Evolutionary conservation across 2,797 vertebrate species (phyloP).

Genomic region (Rhinatrema bivittatum): DNA sequence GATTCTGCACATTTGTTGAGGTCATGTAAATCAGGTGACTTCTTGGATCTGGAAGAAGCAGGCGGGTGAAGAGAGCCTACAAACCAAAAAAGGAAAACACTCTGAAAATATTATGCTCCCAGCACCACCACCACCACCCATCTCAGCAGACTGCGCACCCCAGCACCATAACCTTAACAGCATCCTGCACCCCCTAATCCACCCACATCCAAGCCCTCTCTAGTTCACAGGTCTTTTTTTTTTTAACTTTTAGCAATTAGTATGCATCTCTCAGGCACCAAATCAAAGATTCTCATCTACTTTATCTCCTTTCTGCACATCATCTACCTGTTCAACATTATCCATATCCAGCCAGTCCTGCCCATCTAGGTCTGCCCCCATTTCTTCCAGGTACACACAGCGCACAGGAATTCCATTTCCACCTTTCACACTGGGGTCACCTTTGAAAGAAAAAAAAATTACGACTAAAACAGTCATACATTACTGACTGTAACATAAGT

Average conservation of each 20-base stretch:
- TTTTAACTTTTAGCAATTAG: no score
- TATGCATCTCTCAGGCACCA: no score
- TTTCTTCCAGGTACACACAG: slow-evolving; percentile 90
- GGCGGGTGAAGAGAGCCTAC: slow-evolving; percentile 85
- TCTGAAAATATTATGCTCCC: no score
- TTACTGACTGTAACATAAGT: no score
- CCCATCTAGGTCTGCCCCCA: slow-evolving; percentile 86
- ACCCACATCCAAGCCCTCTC: no score
- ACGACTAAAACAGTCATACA: no score
- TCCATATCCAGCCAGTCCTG: slow-evolving; percentile 98
- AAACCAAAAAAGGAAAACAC: not conserved
- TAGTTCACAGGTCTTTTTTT: no score
- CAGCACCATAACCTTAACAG: no score
- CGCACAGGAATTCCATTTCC: slow-evolving; percentile 90
- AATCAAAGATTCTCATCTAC: no score
- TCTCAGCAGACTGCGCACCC: no score
- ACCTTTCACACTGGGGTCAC: slow-evolving; percentile 85
- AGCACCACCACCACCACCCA: no score
- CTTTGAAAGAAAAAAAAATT: slow-evolving; percentile 33
- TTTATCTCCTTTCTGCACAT: no score
- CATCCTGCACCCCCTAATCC: fast-evolving
- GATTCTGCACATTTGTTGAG: slow-evolving; percentile 68
- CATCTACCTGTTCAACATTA: slow-evolving; percentile 91
- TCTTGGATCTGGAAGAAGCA: slow-evolving; percentile 85
- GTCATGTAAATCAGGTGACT: slow-evolving; percentile 93